phyloP scores from a whole-genome alignment of 2,797 vertebrate genomes.

The Alosa sapidissima region DNA sequence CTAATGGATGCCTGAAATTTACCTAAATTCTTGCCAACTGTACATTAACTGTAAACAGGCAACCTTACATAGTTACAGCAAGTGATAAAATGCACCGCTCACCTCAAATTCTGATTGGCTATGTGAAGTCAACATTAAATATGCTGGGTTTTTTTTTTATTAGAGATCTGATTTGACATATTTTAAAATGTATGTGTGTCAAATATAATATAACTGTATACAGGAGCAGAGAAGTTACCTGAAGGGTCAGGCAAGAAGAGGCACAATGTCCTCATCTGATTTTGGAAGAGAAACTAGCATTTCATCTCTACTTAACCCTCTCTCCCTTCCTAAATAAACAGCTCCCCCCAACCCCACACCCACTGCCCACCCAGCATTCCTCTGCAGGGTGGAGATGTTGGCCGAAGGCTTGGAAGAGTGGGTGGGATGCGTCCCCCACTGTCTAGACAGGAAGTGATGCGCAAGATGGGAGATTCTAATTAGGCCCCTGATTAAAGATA shows the following conservation, averaged over 20 bases:
- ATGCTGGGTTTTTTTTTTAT: no score
- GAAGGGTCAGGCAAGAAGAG: background rate
- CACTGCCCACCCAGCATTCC: background rate
- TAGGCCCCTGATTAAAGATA: slow-evolving; percentile 73
- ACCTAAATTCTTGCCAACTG: no score
- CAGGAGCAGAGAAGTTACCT: background rate
- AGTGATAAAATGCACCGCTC: no score
- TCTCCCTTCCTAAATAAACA: background rate
- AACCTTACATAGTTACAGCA: no score
- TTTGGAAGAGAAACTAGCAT: background rate
- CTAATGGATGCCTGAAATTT: no score
- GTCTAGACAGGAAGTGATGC: slow-evolving; percentile 77
- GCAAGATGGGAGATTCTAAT: slow-evolving; percentile 69
- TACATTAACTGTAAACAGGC: no score
- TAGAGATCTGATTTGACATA: no score
- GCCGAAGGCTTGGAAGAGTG: background rate
- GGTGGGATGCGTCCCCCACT: slow-evolving; percentile 44
- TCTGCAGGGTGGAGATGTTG: background rate
- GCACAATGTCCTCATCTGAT: background rate
- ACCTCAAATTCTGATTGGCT: no score
- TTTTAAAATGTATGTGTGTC: background rate
- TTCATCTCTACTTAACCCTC: background rate
- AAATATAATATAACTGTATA: background rate
- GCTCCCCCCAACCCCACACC: background rate
- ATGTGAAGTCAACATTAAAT: no score